phyloP scores from a whole-genome alignment of 2,888 invertebrate genomes.

The Eristalis arbustorum region DNA sequence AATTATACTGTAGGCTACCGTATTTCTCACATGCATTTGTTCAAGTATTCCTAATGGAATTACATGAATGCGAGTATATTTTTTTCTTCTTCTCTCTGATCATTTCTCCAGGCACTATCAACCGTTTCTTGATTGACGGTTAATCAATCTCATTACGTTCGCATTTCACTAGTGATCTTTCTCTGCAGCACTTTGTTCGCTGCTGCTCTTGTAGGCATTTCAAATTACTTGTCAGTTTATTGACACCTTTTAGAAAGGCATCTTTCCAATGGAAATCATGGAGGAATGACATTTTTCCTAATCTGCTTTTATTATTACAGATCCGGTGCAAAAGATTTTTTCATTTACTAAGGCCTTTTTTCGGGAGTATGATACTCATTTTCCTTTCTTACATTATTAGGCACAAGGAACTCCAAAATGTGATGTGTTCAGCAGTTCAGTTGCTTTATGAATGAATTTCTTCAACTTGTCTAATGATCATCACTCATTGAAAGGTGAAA shows the following conservation, averaged over 20 bases:
- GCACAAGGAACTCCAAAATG: not conserved
- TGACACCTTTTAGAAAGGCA: slow-evolving; percentile 34
- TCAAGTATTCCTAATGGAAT: slow-evolving; percentile 13
- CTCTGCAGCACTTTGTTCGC: slow-evolving; percentile 6
- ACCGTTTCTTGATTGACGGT: slow-evolving; percentile 62
- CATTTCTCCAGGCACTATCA: slow-evolving; percentile 14
- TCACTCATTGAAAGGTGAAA: slow-evolving; percentile 54
- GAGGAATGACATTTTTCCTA: slow-evolving; percentile 49
- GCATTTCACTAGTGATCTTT: slow-evolving; percentile 5
- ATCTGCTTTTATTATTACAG: slow-evolving; percentile 41
- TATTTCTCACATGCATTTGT: not conserved
- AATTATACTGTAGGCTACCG: slow-evolving; percentile 31
- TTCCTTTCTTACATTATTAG: not conserved
- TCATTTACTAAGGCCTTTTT: not conserved
- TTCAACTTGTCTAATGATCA: slow-evolving; percentile 38
- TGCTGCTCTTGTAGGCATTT: slow-evolving; percentile 17
- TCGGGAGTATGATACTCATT: not conserved
- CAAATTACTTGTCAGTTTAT: slow-evolving; percentile 46
- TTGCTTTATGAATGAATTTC: slow-evolving; percentile 52
- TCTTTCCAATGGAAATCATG: slow-evolving; percentile 17
- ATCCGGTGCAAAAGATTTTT: not conserved
- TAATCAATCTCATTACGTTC: slow-evolving; percentile 55
- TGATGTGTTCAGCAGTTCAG: not conserved
- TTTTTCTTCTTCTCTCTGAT: slow-evolving; percentile 29
- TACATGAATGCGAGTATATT: slow-evolving; percentile 17